Evolutionary conservation across 1,140 invertebrate species (phyloP), one percentile per base, ranked within the genome.

Genomic region (Listronotus bonariensis): DNA sequence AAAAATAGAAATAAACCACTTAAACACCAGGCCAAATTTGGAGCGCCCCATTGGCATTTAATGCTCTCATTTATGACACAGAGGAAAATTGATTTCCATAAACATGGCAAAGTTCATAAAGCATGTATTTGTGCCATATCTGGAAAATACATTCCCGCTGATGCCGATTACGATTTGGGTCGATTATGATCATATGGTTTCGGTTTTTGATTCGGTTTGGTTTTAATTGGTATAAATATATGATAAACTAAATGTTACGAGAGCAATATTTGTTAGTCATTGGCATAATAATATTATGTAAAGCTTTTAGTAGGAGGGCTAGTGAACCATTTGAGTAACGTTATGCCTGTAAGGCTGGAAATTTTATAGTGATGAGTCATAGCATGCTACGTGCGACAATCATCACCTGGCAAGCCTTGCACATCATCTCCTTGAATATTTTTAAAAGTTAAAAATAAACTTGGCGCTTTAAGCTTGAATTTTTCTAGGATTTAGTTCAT

Each of bases 41-140:
- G 55, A 18, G 31, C 12, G 48, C 57, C 34, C 45, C 17, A 45
- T 57, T 41, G 18, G 57, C 57, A 46, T 60, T 58, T 48, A 46
- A 26, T 46, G 46, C n/a, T 60, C 46, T 26, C 45, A 59, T 59
- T 59, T 59, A 38, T 59, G 56, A 48, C 56, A 43, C 59, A 48
- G 42, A 14, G 48, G 43, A 45, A 65, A 65, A 65, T 65, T 65
- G 62, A 57, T 65, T 65, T 65, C 62, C 54, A 65, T 65, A 65
- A 65, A 65, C 17, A 41, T 12, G 53, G 32, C 48, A 51, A 53
- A 40, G 51, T 56, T 65, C 51, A 56, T 65, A 56, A 49, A 56
- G 62, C 60, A 53, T 54, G 43, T 38, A 63, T 54, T 17, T 51
- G 53, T 56, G 46, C 48, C 54, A 53, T 65, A 65, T 65, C 54